A percentile compares a stretch with the other conserved stretches of the same genome.
These are phyloP conservation scores for Dermatemys mawii DNA, from an alignment of 2,113 vertebrate species.

Conservation along the genomic window DNA sequence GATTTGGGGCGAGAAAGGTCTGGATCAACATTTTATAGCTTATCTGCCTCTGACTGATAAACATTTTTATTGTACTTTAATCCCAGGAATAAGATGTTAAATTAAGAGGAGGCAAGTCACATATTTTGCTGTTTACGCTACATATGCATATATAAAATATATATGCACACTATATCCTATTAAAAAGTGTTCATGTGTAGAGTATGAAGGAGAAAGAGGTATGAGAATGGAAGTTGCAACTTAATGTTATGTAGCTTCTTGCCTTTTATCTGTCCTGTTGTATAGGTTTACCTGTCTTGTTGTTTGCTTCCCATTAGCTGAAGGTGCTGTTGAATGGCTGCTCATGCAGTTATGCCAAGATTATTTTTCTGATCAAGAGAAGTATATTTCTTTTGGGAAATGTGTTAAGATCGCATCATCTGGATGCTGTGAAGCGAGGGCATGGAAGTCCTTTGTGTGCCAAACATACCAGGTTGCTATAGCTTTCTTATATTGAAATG, in stretches of 20 bases:
- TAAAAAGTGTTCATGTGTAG: neutral
- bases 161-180: neutral
- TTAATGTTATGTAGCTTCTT: neutral
- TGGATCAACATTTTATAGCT: neutral
- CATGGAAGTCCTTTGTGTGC: constrained; percentile 58
- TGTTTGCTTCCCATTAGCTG: neutral
- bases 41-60: neutral
- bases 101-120: neutral
- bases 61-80: neutral
- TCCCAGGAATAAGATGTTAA: neutral
- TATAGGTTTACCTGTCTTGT: neutral
- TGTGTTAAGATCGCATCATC: constrained; percentile 70
- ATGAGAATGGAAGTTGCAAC: neutral
- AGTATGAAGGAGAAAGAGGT: neutral
- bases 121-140: neutral
- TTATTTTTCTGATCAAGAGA: constrained; percentile 35
- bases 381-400: constrained; percentile 51
- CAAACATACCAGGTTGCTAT: constrained; percentile 36
- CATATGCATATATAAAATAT: neutral
- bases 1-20: neutral
- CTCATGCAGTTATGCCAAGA: neutral
- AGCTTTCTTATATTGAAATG: neutral
- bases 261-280: neutral
- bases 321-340: neutral
- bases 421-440: constrained; percentile 5